Evolutionary conservation across 2,113 vertebrate genomes (phyloP), one percentile per base, ranked within the genome.

Genomic region (Addax nasomaculatus): DNA sequence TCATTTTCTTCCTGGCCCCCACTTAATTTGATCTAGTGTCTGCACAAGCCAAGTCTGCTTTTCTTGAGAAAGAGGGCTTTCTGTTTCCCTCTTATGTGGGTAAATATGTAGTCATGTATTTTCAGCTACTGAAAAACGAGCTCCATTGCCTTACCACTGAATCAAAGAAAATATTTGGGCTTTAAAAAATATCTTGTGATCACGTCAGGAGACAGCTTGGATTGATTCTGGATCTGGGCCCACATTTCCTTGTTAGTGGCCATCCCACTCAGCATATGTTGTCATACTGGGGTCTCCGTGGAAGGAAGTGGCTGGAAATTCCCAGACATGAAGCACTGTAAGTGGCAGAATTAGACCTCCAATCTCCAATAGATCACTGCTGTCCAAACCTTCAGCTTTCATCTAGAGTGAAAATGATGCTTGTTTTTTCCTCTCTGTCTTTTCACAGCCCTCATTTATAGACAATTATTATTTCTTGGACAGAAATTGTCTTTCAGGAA

Each of bases 171-270:
- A 85, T 47, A 57, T 93, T 23, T 87, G 55, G 39, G 27, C 27
- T 70, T 95, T 96, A 95, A 78, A 93, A 96, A 95, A 96, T 96
- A 91, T 45, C 95, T 53, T 62, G 57, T 96, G 90, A 58, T 96
- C 90, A 85, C 33, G 10, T 86, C 90, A 79, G 49, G 70, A 78
- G 83, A 83, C 36, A 39, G n/a, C 53, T 89, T 76, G 49, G 33
- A 94, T 94, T 86, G 53, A 94, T 97, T 92, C n/a, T 85, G 25
- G 6, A 15, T 29, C 62, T 27, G 43, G 47, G 9, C 29, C 47
- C 58, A 36, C n/a, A 73, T 91, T 89, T 95, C 78, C 51, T 78
- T 58, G 51, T 49, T 93, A 95, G 91, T 93, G 73, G 62, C 27
- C 23, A 6, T 84, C 27, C 33, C 27, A 64, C 36, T 96, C 23